Conservation (phyloP, 2,797 vertebrate genomes). For the Liparis tanakae region DNA sequence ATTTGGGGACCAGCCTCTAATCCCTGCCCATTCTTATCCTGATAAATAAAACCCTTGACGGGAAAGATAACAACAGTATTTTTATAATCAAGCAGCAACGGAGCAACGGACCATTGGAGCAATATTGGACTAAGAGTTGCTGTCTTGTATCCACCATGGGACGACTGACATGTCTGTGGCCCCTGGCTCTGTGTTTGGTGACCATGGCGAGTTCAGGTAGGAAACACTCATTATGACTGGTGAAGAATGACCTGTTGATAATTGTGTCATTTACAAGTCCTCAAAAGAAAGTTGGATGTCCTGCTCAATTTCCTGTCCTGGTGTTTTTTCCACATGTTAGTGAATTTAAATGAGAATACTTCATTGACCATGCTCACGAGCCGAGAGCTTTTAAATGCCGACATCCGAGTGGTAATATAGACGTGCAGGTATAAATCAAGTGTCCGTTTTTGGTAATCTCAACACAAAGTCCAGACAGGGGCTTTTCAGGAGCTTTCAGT, state of each 20-base stretch:
- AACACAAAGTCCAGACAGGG: neutral
- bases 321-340: neutral
- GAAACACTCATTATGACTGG: neutral
- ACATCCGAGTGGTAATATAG: neutral
- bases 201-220: constrained; percentile 54
- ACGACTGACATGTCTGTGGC: constrained; percentile 20
- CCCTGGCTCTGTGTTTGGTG: constrained; percentile 27
- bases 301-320: neutral
- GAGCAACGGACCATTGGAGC: constrained; percentile 6
- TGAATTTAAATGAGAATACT: neutral
- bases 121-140: neutral
- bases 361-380: neutral
- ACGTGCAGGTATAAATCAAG: neutral
- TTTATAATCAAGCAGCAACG: neutral
- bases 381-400: neutral
- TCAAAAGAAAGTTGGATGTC: neutral
- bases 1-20: constrained; percentile 34
- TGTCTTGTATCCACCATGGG: constrained; percentile 45
- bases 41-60: constrained; percentile 39
- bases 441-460: neutral
- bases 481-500: neutral
- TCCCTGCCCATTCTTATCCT: constrained; percentile 41
- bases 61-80: constrained; percentile 13
- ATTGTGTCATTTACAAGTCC: neutral
- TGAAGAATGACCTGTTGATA: neutral